Evolutionary conservation across 2,888 invertebrate species (phyloP), one percentile per base, ranked within the genome.

Genomic region (Sialis lutaria): DNA sequence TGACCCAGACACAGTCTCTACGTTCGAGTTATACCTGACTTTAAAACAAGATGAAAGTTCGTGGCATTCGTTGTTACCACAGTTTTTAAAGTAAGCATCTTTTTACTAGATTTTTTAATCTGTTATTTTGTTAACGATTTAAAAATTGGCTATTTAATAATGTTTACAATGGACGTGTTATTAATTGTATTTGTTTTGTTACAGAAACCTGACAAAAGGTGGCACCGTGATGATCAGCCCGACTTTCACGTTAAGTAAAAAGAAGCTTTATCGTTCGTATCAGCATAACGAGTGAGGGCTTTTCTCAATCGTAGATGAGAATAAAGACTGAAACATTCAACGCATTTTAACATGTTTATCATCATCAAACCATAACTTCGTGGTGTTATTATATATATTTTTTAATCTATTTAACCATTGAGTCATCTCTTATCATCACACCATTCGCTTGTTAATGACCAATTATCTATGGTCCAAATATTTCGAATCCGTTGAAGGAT

Each of bases 171-270:
- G 9, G 32, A 6, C 13, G 7, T 8, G 22, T 3, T 42, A 6
- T 37, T 44, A 44, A 44, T 6, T 13, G 6, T 4, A 3, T 35
- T 22, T 22, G 10, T 37, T 45, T 30, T 45, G 56, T 64, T 64
- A 49, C 73, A 88, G 88, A 74, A 89, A 88, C 65, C 71, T 89
- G 58, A 82, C 87, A 55, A 77, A 84, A 67, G 79, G 85, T 67
- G 83, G 84, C 64, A 87, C 88, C 56, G 82, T 91, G 60, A 81
- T 90, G 69, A 84, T 91, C 65, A 86, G 88, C 70, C 82, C 83
- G 58, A 84, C 82, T 63, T 92, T 88, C 72, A 80, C 80, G 61
- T 72, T 92, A 69, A 85, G 82, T 65, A 92, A 92, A 74, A 88
- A 87, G 67, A 91, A 91, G 69, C 72, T 92, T 57, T 91, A 90